Percentiles rank a stretch among this genome's conserved stretches.
Evolutionary conservation across 2,888 invertebrate genomes (phyloP).

Genomic region (Watsonalla cultraria): DNA sequence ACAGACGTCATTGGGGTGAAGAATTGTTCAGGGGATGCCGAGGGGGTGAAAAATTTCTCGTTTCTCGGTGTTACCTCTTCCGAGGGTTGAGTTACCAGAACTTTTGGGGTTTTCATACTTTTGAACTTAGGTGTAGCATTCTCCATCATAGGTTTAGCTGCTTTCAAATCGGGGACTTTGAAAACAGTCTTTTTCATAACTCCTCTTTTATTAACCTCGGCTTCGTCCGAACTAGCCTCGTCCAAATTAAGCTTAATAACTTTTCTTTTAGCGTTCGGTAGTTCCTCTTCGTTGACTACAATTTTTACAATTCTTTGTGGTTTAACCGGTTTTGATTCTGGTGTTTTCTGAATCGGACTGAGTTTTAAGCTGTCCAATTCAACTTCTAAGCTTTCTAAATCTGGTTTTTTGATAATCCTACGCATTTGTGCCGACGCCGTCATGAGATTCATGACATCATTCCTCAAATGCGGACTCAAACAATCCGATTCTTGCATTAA

Average conservation of each 20-base stretch:
- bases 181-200: slow-evolving; percentile 31
- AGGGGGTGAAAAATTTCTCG: slow-evolving; percentile 46
- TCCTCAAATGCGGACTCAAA: slow-evolving; percentile 31
- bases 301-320: slow-evolving; percentile 25
- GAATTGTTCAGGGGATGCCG: slow-evolving; percentile 45
- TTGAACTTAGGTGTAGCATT: slow-evolving; percentile 38
- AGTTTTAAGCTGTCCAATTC: slow-evolving; percentile 43
- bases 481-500: slow-evolving; percentile 28
- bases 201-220: slow-evolving; percentile 15
- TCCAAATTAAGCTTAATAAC: slow-evolving; percentile 53
- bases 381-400: slow-evolving; percentile 23
- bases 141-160: slow-evolving; percentile 41
- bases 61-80: slow-evolving; percentile 17
- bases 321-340: slow-evolving; percentile 29
- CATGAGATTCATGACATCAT: slow-evolving; percentile 53
- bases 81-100: slow-evolving; percentile 27
- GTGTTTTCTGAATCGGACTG: slow-evolving; percentile 41
- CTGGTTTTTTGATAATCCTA: slow-evolving; percentile 18
- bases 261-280: slow-evolving; percentile 45
- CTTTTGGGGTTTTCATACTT: slow-evolving; percentile 19
- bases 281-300: slow-evolving; percentile 48
- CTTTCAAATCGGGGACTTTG: slow-evolving; percentile 55
- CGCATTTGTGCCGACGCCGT: slow-evolving; percentile 40
- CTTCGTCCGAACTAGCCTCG: slow-evolving; percentile 30
- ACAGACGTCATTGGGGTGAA: slow-evolving; percentile 55